Evolutionary conservation across 2,113 vertebrate genomes (phyloP).

Genomic region (Mellivora capensis): DNA sequence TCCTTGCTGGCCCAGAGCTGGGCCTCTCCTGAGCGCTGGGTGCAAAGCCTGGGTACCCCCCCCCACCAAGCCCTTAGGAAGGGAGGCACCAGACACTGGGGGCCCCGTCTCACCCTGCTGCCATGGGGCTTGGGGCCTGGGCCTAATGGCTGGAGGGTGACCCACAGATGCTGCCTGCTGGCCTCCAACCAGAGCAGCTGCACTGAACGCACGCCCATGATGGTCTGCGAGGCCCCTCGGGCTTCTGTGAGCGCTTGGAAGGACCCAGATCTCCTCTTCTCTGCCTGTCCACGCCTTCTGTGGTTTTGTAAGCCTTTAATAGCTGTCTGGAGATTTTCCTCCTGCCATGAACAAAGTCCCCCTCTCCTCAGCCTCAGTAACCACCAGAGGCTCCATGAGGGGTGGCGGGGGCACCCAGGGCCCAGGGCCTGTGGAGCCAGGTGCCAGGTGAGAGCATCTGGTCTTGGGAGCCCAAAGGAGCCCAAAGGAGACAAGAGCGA

Average conservation of each 20-base stretch:
- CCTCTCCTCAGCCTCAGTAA: background rate
- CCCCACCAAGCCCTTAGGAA: too few species aligned
- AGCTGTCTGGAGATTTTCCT: background rate
- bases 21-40: too few species aligned
- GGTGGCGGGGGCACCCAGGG: fast-evolving
- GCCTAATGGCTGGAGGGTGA: too few species aligned
- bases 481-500: background rate
- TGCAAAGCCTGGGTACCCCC: too few species aligned
- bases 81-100: background rate
- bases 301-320: background rate
- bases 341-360: background rate
- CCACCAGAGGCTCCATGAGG: fast-evolving
- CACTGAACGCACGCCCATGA: fast-evolving
- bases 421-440: background rate
- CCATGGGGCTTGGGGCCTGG: too few species aligned
- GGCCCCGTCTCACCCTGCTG: background rate
- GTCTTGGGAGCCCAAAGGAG: background rate
- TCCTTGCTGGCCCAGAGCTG: background rate
- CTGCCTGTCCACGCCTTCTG: too few species aligned
- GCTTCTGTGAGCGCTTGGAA: fast-evolving
- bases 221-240: fast-evolving
- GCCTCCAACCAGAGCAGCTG: too few species aligned
- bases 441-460: background rate
- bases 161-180: too few species aligned
- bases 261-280: background rate